Percentiles rank a stretch among this genome's conserved stretches.
These are phyloP conservation scores for Ptychobarbus kaznakovi DNA, from an alignment of 2,797 vertebrate genomes.

Conservation along the genomic window DNA sequence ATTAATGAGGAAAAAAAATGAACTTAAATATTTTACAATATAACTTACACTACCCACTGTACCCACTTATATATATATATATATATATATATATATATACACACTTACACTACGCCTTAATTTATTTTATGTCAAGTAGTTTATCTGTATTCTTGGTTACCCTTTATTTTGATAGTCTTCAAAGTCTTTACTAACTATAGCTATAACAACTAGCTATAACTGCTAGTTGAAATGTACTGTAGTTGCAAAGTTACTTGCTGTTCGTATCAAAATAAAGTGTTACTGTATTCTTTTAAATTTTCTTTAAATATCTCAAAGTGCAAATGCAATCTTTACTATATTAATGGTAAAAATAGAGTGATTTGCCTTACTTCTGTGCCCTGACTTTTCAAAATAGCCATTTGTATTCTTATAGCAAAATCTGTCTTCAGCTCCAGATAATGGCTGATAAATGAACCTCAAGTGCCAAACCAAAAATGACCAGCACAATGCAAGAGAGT, in stretches of 20 bases:
- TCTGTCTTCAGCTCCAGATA: neutral
- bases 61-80: too few relatives aligned
- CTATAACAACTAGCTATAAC: too few relatives aligned
- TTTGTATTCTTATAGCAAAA: neutral
- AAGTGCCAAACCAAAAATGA: slow-evolving; percentile 39
- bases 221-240: too few relatives aligned
- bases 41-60: too few relatives aligned
- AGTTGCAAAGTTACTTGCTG: too few relatives aligned
- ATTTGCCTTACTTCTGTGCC: slow-evolving; percentile 22
- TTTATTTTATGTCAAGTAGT: neutral
- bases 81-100: too few relatives aligned
- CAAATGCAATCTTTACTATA: neutral
- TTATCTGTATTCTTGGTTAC: neutral
- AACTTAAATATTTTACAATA: too few relatives aligned
- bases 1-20: too few relatives aligned
- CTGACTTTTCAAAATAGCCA: neutral
- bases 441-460: slow-evolving; percentile 5
- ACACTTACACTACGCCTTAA: neutral
- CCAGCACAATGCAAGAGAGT: slow-evolving; percentile 25
- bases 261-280: too few relatives aligned
- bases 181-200: too few relatives aligned
- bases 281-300: neutral
- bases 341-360: neutral
- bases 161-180: too few relatives aligned
- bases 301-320: neutral